Evolutionary conservation across 2,113 vertebrate genomes (phyloP).

Genomic region (Geococcyx californianus): DNA sequence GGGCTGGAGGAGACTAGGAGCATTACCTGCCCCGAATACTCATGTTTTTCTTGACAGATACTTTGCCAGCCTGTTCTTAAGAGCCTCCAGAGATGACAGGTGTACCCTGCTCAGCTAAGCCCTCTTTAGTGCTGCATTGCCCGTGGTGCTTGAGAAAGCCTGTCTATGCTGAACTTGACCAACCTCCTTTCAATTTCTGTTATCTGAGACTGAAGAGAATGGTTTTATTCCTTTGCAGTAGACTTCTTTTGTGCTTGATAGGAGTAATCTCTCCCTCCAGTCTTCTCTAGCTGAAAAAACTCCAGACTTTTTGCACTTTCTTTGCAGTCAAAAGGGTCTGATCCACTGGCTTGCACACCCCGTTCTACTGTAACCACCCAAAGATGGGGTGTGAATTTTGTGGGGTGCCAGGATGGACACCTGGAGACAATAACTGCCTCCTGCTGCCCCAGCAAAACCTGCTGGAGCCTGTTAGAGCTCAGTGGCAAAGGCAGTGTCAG

Average conservation of each 20-base stretch:
- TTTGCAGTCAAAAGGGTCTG: not conserved
- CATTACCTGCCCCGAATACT: not conserved
- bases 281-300: not conserved
- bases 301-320: not conserved
- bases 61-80: not conserved
- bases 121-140: not conserved
- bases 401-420: fast-evolving
- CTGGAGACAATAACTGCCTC: not conserved
- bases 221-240: not conserved
- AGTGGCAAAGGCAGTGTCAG: fast-evolving
- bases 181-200: not conserved
- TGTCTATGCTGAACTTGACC: not conserved
- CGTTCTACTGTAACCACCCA: not conserved
- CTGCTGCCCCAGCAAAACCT: not conserved
- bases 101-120: not conserved
- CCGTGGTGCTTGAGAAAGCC: not conserved
- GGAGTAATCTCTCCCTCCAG: not conserved
- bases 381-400: not conserved
- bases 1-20: not conserved
- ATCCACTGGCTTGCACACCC: not conserved
- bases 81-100: not conserved
- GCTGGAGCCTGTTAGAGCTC: not conserved
- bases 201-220: not conserved
- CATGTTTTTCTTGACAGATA: not conserved
- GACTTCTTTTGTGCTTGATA: not conserved